Conservation (phyloP, 2,888 invertebrate species). For the Melolontha melolontha region DNA sequence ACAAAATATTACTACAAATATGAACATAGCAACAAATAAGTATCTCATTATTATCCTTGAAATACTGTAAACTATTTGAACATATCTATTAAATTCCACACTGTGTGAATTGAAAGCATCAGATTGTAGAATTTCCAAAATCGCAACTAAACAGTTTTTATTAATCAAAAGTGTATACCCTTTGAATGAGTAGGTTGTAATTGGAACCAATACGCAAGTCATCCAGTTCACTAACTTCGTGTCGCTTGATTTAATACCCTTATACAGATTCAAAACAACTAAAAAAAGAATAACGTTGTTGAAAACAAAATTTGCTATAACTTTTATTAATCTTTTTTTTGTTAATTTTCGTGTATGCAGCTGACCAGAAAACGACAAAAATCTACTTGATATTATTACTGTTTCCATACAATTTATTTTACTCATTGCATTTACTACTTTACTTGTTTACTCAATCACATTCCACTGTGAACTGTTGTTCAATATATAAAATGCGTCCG, state of each 20-base stretch:
- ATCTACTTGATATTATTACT: neutral
- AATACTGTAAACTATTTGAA: constrained; percentile 4
- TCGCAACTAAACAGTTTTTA: constrained; percentile 7
- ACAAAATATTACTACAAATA: constrained; percentile 19
- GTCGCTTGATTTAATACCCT: no score
- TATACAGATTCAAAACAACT: no score
- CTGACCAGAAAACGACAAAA: neutral
- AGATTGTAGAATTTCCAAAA: constrained; percentile 23
- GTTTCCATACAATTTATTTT: no score
- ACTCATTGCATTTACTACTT: no score
- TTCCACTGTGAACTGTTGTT: no score
- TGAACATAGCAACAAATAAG: neutral
- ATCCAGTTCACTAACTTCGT: no score
- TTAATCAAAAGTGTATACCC: constrained; percentile 3
- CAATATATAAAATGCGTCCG: no score
- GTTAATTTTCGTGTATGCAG: neutral
- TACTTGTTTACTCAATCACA: no score
- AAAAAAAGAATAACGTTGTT: constrained; percentile 9
- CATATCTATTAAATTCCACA: no score
- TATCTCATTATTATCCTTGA: constrained; percentile 16
- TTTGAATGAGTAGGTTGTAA: constrained; percentile 4
- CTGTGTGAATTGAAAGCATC: no score
- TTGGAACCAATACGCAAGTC: no score
- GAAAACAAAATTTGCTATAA: neutral
- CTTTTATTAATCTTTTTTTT: neutral